Conservation (phyloP, 2,888 invertebrate genomes). For the Clepsis dumicolana region DNA sequence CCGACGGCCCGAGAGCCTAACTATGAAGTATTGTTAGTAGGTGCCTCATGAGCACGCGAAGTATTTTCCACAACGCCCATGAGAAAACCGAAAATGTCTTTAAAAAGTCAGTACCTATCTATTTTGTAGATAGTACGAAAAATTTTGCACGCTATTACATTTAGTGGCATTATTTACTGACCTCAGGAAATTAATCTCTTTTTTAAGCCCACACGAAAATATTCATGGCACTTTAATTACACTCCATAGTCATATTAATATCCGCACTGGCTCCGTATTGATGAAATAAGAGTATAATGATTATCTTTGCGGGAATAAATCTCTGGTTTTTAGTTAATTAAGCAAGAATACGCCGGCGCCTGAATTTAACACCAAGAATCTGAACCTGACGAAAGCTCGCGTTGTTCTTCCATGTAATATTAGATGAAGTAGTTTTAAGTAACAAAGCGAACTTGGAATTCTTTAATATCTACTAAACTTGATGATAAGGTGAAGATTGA, state of each 20-base stretch:
- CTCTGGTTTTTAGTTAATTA: constrained; percentile 38
- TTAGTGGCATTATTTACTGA: no score
- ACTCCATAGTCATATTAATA: constrained; percentile 31
- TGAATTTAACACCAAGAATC: constrained; percentile 9
- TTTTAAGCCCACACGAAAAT: neutral
- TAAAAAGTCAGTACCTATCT: no score
- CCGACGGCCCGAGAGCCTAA: neutral
- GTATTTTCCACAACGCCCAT: constrained; percentile 17
- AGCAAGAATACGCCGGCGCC: constrained; percentile 18
- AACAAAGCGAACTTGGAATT: constrained; percentile 10
- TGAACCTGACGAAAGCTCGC: neutral
- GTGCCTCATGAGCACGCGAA: constrained; percentile 18
- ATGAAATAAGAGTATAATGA: constrained; percentile 33
- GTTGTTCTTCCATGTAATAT: constrained; percentile 9
- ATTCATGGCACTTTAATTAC: constrained; percentile 14
- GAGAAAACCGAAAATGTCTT: no score
- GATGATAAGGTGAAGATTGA: neutral
- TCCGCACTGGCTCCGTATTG: constrained; percentile 15
- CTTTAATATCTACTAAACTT: neutral
- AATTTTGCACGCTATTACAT: no score
- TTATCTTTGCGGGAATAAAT: constrained; percentile 25
- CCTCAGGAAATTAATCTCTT: neutral
- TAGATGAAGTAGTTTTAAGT: neutral
- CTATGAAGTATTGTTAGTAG: constrained; percentile 17
- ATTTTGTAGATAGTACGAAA: neutral